Evolutionary conservation across 2,113 vertebrate species (phyloP).

Genomic region (Ptyas mucosa): DNA sequence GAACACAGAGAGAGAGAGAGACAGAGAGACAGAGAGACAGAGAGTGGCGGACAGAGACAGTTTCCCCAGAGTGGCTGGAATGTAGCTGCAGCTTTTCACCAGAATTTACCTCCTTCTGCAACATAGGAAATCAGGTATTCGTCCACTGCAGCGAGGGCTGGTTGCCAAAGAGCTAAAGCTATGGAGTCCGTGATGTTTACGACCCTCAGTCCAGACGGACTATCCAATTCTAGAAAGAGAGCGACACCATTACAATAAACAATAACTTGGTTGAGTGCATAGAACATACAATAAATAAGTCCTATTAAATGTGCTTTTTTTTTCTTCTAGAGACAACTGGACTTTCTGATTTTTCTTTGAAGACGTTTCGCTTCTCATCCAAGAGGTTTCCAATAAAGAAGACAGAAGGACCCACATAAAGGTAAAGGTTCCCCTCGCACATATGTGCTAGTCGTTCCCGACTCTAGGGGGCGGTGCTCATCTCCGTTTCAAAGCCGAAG

Average conservation of each 20-base stretch:
- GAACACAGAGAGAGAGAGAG: too few relatives aligned
- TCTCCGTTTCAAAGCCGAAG: too few relatives aligned
- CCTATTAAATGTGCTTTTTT: too few relatives aligned
- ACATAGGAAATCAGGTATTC: constrained; percentile 88
- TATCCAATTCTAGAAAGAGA: constrained; percentile 82
- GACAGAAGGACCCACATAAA: neutral
- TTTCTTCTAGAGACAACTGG: too few relatives aligned
- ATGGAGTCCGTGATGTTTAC: constrained; percentile 88
- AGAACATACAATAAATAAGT: neutral
- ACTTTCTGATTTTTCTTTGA: too few relatives aligned
- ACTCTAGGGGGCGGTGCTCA: too few relatives aligned
- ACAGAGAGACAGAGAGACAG: too few relatives aligned
- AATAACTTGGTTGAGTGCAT: neutral
- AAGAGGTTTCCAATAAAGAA: neutral
- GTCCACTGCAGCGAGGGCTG: constrained; percentile 89
- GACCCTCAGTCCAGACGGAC: constrained; percentile 82
- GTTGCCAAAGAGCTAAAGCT: constrained; percentile 90
- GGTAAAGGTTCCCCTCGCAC: too few relatives aligned
- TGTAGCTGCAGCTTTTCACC: neutral
- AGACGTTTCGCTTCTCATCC: too few relatives aligned
- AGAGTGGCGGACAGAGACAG: too few relatives aligned
- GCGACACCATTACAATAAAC: neutral
- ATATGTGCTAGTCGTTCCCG: too few relatives aligned
- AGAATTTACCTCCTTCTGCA: constrained; percentile 78
- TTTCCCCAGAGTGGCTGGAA: neutral